Percentiles rank a stretch among this genome's conserved stretches.
Conservation (phyloP, 1,140 invertebrate genomes). For the Hyposmocoma kahamanoa region DNA sequence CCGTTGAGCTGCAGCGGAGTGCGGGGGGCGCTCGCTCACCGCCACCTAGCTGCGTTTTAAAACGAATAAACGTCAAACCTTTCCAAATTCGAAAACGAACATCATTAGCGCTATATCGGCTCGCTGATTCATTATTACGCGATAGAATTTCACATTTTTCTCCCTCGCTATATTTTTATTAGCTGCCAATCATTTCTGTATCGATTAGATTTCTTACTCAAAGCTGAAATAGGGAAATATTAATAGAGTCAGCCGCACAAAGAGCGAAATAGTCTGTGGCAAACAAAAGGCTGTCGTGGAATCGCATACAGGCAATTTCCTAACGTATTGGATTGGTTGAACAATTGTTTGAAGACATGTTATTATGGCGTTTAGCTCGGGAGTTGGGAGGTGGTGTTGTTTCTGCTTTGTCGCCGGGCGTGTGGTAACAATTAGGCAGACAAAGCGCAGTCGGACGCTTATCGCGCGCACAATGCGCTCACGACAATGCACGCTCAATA, state of each 20-base stretch:
- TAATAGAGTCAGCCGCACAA: slow-evolving; percentile 1
- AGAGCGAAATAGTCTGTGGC: slow-evolving; percentile 16
- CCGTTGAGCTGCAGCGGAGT: too few relatives aligned
- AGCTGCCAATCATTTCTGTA: slow-evolving; percentile 3
- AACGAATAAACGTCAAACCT: slow-evolving; percentile 67
- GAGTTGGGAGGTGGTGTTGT: slow-evolving; percentile 44
- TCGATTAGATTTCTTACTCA: slow-evolving; percentile 28
- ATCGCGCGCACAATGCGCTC: slow-evolving; percentile 49
- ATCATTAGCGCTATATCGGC: slow-evolving; percentile 65
- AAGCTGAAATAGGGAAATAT: too few relatives aligned
- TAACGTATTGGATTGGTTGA: slow-evolving; percentile 51
- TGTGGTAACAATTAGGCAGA: slow-evolving; percentile 66
- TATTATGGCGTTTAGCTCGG: slow-evolving; percentile 63
- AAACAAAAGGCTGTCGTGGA: slow-evolving; percentile 37
- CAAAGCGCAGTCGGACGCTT: slow-evolving; percentile 51
- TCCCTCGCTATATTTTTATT: slow-evolving; percentile 27
- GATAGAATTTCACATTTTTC: slow-evolving; percentile 47
- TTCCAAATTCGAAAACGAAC: slow-evolving; percentile 59
- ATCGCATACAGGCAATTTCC: slow-evolving; percentile 42
- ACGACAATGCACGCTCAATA: slow-evolving; percentile 62
- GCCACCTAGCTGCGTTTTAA: slow-evolving; percentile 51
- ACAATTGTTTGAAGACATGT: slow-evolving; percentile 67
- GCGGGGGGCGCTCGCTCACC: slow-evolving; percentile 39
- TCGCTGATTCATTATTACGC: slow-evolving; percentile 51
- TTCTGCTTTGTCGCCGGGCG: slow-evolving; percentile 57